These are phyloP conservation scores for Hololepta plana DNA, from an alignment of 2,888 invertebrate species.

Conservation along the genomic window DNA sequence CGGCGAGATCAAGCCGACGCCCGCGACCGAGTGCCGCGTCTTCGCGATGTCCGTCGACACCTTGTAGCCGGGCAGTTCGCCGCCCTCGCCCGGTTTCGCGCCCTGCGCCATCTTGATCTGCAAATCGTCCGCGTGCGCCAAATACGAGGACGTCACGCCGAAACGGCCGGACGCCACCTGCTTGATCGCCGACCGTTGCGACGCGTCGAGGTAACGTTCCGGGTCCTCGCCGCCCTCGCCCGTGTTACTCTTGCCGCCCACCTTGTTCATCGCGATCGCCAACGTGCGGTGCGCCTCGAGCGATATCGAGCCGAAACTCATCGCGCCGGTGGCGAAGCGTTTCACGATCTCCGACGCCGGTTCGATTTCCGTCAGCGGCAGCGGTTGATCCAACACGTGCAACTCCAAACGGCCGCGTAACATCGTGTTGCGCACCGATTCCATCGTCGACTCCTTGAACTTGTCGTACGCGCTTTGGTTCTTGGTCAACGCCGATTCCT, in stretches of 20 bases:
- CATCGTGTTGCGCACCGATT: slow-evolving; percentile 71
- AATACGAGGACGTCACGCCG: slow-evolving; percentile 92
- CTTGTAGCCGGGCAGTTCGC: slow-evolving; percentile 82
- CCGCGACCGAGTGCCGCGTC: slow-evolving; percentile 89
- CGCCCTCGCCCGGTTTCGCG: slow-evolving; percentile 98
- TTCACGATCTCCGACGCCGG: slow-evolving; percentile 90
- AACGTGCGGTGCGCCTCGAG: slow-evolving; percentile 89
- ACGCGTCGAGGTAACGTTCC: slow-evolving; percentile 54
- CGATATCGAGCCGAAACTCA: slow-evolving; percentile 59
- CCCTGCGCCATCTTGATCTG: slow-evolving; percentile 99
- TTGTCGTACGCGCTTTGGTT: slow-evolving; percentile 69
- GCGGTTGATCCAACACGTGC: slow-evolving; percentile 53
- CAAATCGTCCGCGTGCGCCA: slow-evolving; percentile 93
- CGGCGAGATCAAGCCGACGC: slow-evolving; percentile 94
- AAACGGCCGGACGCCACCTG: slow-evolving; percentile 98
- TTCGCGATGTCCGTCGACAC: slow-evolving; percentile 89
- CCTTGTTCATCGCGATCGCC: slow-evolving; percentile 91
- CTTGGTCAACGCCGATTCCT: slow-evolving; percentile 78
- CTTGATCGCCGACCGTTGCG: slow-evolving; percentile 88
- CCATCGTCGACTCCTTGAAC: slow-evolving; percentile 70
- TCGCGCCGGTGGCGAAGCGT: slow-evolving; percentile 67
- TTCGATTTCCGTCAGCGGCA: slow-evolving; percentile 80
- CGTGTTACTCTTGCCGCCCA: slow-evolving; percentile 93
- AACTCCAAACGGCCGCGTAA: slow-evolving; percentile 87
- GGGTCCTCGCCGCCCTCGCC: slow-evolving; percentile 90